Percentiles rank a stretch among this genome's conserved stretches.
Conservation (phyloP, 2,113 vertebrate species). For the Lepus europaeus region DNA sequence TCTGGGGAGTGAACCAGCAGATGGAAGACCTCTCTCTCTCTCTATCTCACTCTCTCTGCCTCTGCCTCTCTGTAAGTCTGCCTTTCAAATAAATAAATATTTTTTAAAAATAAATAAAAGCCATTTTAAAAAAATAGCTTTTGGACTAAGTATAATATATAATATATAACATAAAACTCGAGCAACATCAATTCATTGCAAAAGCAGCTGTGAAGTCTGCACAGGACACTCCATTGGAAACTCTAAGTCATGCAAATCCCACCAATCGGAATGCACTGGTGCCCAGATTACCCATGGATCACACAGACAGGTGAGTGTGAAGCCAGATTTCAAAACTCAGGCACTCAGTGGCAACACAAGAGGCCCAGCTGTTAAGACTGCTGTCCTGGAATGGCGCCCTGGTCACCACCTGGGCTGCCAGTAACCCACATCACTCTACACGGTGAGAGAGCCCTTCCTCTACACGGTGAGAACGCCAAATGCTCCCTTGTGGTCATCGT, state of each 20-base stretch:
- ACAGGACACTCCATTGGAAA: not conserved
- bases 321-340: constrained; percentile 21
- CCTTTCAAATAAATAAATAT: too few relatives aligned
- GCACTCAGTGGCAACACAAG: not conserved
- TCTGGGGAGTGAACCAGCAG: too few relatives aligned
- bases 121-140: not conserved
- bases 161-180: constrained; percentile 49
- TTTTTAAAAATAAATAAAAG: too few relatives aligned
- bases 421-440: not conserved
- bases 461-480: not conserved
- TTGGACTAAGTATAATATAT: constrained; percentile 30
- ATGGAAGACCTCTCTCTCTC: too few relatives aligned
- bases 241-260: not conserved
- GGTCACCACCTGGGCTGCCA: not conserved
- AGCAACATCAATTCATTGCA: constrained; percentile 7
- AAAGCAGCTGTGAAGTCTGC: constrained; percentile 21
- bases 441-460: not conserved
- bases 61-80: too few relatives aligned
- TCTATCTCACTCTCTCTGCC: too few relatives aligned
- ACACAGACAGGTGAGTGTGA: not conserved
- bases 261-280: not conserved
- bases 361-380: not conserved
- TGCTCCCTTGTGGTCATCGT: not conserved
- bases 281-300: not conserved
- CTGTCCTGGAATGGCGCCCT: not conserved